Evolutionary conservation across 2,888 invertebrate species (phyloP), one percentile per base, ranked within the genome.

Genomic region (Hypsopygia costalis): DNA sequence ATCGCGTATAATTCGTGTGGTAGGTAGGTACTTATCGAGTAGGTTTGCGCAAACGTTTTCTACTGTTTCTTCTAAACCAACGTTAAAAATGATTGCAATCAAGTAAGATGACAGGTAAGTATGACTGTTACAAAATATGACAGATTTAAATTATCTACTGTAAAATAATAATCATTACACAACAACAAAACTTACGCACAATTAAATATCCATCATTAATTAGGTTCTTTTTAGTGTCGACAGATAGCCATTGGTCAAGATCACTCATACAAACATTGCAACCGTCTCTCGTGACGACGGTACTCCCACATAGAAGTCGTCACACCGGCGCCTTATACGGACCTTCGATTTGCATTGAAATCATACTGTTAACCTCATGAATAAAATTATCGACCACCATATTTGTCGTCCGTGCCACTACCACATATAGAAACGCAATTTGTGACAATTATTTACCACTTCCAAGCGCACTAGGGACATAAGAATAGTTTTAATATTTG

Each of bases 301-400:
- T 45, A 66, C 76, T 67, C 81, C 80, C 71, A 80, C 81, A 64
- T 67, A 59, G 62, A 16, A 16, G 55, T 63, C 53, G 51, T 44
- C 51, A 50, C 45, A 50, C 49, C 41, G 42, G 43, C 49, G 46
- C 83, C 79, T 66, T 69, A 78, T 78, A 72, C 43, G 72, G 77
- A 54, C 49, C 52, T 51, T 54, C 51, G 55, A 55, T 53, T 51
- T 55, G 40, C 62, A 52, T 16, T 16, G 16, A 4, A 16, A 16
- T 49, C 52, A 58, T 52, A 57, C 58, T 52, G 16, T 46, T 50
- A 61, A 52, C 54, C 71, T 61, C 68, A 63, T 62, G 73, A 73
- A 79, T 79, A 70, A 37, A 63, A 70, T 71, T 76, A 81, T 65
- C 62, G 49, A 65, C 67, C 74, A 71, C 76, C 75, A 66, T 70